Base-by-base conservation (phyloP, 1,140 invertebrate species). In the Drosophila baimaii region DNA sequence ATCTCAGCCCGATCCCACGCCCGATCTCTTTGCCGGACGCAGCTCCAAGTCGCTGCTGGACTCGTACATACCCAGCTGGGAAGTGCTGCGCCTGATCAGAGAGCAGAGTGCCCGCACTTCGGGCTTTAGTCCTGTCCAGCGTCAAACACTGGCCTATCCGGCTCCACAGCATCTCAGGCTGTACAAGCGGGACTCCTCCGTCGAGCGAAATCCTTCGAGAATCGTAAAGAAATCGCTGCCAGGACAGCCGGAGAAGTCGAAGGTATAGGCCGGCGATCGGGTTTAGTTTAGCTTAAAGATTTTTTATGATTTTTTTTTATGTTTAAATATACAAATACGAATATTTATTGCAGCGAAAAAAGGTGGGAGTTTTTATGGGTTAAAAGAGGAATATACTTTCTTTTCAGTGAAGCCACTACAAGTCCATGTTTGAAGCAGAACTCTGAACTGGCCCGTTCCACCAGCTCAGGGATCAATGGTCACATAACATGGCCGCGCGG, bases 11-110 rank as follows among this genome's bases (percentile, higher is more conserved):
- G 82, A 89, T 46, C 70, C 59, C 5, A 79, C 82, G 13, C 77
- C 81, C 3, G 91, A 92, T 72, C 71, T 91, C 2, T 92, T 90
- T 17, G 73, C 77, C 7, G 77, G 77, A 19, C 79, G 90, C 3
- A 65, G 59, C 4, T 75, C 83, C n/a, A 90, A 90, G 19, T 90
- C 89, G 0, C 56, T 92, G 57, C 61, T 91, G 13, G 91, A 92
- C 29, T 91, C 91, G 0, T 92, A 92, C 19, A 90, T 91, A 54
- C 91, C 91, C 61, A 92, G 90, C 64, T 92, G 90, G 89, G 78
- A 91, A 54, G 80, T 91, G 2, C 8, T 81, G 17, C 78, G 77
- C 2, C 71, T 90, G 5, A 21, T 78, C 31, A 58, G 83, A n/a
- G 62, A 84, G 17, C 78, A 81, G 19, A 69, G 27, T 51, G 52